phyloP scores from a whole-genome alignment of 2,113 vertebrate species.

The Phaethon lepturus region DNA sequence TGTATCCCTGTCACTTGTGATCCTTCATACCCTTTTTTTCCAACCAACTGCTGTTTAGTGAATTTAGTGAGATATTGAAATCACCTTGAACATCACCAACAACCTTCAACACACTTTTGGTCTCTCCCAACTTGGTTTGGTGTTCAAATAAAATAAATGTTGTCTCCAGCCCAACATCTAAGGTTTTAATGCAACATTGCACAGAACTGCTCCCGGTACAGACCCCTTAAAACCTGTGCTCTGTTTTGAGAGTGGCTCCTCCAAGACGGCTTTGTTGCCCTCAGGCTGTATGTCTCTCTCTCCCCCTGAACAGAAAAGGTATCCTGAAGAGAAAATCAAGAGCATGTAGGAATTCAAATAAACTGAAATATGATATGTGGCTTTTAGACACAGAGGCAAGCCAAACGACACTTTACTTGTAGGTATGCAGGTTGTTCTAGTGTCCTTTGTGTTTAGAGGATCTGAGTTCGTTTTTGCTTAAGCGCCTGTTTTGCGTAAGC shows the following conservation, averaged over 20 bases:
- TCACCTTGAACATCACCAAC: not conserved
- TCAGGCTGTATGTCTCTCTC: not conserved
- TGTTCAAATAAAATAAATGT: not conserved
- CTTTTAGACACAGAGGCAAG: not conserved
- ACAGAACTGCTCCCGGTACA: not conserved
- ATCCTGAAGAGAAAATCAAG: not conserved
- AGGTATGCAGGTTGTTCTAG: not conserved
- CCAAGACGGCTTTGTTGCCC: not conserved
- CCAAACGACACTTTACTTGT: not conserved
- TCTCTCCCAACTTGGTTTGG: not conserved
- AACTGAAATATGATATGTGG: not conserved
- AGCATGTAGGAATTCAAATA: not conserved
- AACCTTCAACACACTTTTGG: not conserved
- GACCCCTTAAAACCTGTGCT: not conserved
- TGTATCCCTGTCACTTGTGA: not conserved
- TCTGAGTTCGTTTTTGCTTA: not conserved
- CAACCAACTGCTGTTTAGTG: not conserved
- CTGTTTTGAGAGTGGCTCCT: not conserved
- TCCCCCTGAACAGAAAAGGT: not conserved
- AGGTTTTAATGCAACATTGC: not conserved
- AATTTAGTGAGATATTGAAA: not conserved
- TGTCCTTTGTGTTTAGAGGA: not conserved
- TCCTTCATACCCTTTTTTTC: not conserved
- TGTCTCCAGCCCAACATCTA: not conserved
- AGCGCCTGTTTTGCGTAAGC: not conserved